phyloP scores from a whole-genome alignment of 2,113 vertebrate genomes.

The Lycaon pictus region DNA sequence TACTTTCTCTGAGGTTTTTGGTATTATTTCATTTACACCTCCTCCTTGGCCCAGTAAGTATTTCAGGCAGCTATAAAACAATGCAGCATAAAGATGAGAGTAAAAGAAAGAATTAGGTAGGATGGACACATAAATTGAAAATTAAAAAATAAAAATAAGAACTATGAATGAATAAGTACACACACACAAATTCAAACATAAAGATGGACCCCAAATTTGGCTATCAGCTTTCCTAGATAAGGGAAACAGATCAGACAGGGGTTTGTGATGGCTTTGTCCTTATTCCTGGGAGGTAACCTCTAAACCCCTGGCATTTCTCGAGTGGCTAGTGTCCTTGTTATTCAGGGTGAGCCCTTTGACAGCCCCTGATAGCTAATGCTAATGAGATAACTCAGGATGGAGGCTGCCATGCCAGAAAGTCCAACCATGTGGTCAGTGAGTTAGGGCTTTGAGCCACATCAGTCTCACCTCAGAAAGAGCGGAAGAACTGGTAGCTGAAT shows the following conservation, averaged over 20 bases:
- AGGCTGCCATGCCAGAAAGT: background rate
- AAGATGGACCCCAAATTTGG: background rate
- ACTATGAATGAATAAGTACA: rapidly evolving
- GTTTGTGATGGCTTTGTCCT: background rate
- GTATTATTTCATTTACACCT: background rate
- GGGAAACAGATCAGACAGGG: background rate
- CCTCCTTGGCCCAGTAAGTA: background rate
- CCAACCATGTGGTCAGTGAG: background rate
- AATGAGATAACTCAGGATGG: background rate
- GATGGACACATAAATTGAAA: background rate
- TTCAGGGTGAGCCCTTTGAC: background rate
- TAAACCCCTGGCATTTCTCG: background rate
- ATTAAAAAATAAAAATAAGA: background rate
- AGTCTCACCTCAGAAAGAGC: background rate
- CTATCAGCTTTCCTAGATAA: background rate
- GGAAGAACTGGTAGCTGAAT: background rate
- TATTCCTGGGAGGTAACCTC: background rate
- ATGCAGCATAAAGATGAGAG: background rate
- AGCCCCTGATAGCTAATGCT: background rate
- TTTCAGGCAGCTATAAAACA: background rate
- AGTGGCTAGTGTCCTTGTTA: background rate
- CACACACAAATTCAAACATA: background rate
- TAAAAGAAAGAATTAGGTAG: background rate
- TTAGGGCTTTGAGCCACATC: background rate
- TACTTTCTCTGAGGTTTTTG: background rate